Evolutionary conservation across 2,113 vertebrate genomes (phyloP).

Genomic region (Rutilus rutilus): DNA sequence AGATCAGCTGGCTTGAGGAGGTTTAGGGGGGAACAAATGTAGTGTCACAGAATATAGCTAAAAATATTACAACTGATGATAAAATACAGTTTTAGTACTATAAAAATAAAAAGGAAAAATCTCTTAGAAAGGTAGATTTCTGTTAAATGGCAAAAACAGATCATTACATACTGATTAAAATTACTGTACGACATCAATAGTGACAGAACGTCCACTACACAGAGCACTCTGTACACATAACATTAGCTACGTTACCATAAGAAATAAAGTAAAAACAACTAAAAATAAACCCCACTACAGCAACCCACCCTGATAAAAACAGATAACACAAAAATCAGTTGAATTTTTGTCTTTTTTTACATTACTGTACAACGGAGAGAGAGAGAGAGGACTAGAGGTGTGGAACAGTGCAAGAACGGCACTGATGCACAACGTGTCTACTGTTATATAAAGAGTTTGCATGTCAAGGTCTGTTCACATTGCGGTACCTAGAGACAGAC

Average conservation of each 20-base stretch:
- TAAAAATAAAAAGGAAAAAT: constrained; percentile 69
- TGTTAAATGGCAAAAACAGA: constrained; percentile 69
- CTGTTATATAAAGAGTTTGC: constrained; percentile 30
- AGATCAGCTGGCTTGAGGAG: constrained; percentile 68
- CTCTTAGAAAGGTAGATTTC: constrained; percentile 67
- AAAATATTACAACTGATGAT: constrained; percentile 63
- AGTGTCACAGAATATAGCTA: constrained; percentile 65
- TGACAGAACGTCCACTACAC: constrained; percentile 70
- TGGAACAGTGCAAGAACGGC: constrained; percentile 58
- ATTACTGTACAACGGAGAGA: constrained; percentile 70
- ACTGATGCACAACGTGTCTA: constrained; percentile 35
- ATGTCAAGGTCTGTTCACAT: not conserved
- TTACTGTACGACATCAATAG: constrained; percentile 69
- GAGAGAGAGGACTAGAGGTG: not conserved
- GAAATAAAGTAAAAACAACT: constrained; percentile 43
- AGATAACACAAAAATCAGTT: constrained; percentile 62
- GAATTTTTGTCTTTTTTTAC: constrained; percentile 61
- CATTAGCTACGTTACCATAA: constrained; percentile 46
- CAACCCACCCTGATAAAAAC: constrained; percentile 54
- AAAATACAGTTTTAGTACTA: constrained; percentile 67
- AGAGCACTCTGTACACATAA: constrained; percentile 43
- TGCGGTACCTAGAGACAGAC: constrained; percentile 10
- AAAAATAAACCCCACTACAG: constrained; percentile 46
- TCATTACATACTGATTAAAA: constrained; percentile 72
- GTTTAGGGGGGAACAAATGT: constrained; percentile 54